These are phyloP conservation scores for Harpalus rufipes DNA, from an alignment of 2,888 invertebrate species.

Conservation along the genomic window DNA sequence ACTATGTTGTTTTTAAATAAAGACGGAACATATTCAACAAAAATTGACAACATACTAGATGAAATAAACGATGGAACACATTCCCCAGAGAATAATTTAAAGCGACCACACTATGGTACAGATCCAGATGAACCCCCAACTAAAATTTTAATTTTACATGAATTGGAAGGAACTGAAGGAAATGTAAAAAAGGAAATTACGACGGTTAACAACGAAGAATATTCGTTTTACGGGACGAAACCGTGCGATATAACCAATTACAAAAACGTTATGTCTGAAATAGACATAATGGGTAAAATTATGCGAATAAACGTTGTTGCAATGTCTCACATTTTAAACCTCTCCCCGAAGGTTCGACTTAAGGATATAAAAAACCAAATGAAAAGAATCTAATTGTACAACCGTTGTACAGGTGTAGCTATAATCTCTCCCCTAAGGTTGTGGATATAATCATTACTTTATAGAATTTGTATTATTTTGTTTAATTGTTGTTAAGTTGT, in stretches of 20 bases:
- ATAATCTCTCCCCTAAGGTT: too few species aligned
- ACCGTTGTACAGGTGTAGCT: too few species aligned
- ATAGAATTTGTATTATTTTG: too few species aligned
- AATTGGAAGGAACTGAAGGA: too few species aligned
- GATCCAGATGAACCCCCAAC: conserved; percentile 57
- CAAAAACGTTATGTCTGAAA: conserved; percentile 77
- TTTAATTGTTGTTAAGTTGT: too few species aligned
- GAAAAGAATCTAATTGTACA: too few species aligned
- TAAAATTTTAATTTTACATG: neutral
- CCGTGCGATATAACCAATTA: conserved; percentile 76
- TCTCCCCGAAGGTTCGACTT: conserved; percentile 78
- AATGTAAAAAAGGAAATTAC: conserved; percentile 79
- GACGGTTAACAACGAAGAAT: conserved; percentile 73
- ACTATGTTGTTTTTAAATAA: conserved; percentile 53
- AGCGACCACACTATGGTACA: conserved; percentile 23
- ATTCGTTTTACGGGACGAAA: conserved; percentile 79
- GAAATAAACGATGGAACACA: conserved; percentile 47
- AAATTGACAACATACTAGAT: conserved; percentile 55
- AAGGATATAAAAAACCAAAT: conserved; percentile 73
- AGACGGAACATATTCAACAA: conserved; percentile 39
- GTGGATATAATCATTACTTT: too few species aligned
- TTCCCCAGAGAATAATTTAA: conserved; percentile 40
- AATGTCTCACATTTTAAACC: conserved; percentile 78
- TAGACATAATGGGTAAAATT: conserved; percentile 79
- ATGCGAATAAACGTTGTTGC: conserved; percentile 78